Evolutionary conservation across 2,888 invertebrate genomes (phyloP).

Genomic region (Nomada hirtipes): DNA sequence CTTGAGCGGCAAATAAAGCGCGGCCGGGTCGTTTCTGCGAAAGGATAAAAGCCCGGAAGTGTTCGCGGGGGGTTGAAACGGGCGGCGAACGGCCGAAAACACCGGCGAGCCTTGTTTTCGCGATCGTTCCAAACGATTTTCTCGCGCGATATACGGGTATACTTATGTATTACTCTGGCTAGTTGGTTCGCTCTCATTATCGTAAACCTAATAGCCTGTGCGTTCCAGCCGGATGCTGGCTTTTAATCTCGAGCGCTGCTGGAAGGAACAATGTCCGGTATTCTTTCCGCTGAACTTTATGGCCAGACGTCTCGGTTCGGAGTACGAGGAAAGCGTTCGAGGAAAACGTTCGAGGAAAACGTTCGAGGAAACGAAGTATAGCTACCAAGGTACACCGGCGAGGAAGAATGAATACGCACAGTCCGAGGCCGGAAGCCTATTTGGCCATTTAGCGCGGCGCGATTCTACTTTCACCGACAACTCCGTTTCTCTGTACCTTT

Average conservation of each 20-base stretch:
- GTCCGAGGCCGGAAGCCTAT: background rate
- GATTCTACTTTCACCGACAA: background rate
- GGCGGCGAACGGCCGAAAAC: background rate
- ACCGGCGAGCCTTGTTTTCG: no score
- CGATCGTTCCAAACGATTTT: constrained; percentile 15
- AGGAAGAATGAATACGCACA: background rate
- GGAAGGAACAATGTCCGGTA: constrained; percentile 5
- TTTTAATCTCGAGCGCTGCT: constrained; percentile 24
- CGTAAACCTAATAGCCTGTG: constrained; percentile 15
- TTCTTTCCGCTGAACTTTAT: constrained; percentile 16
- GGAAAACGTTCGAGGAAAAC: background rate
- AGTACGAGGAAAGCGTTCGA: background rate
- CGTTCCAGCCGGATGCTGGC: background rate
- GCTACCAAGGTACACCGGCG: background rate
- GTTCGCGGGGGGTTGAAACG: background rate
- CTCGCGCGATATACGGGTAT: background rate
- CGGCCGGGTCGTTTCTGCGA: background rate
- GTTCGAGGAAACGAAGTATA: background rate
- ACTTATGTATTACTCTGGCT: no score
- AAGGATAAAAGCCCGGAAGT: constrained; percentile 7
- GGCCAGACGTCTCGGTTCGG: constrained; percentile 3
- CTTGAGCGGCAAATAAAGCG: constrained; percentile 16
- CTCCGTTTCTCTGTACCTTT: background rate
- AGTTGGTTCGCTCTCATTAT: background rate
- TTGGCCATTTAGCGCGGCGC: background rate